Base-by-base conservation (phyloP, 2,113 vertebrate species). In the Cyprinodon tularosa region DNA sequence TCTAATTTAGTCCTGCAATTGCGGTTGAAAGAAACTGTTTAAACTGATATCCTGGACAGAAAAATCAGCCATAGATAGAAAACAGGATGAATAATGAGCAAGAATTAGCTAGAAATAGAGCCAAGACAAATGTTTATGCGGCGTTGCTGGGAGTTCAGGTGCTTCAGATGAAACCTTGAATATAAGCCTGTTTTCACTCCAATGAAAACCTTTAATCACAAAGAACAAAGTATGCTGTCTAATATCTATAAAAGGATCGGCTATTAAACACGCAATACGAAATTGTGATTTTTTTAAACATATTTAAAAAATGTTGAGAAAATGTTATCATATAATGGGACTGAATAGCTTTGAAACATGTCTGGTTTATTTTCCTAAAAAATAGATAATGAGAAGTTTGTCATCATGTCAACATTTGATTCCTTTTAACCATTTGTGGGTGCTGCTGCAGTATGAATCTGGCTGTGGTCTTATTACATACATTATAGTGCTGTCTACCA, bases 111-210 rank as follows among this genome's bases (percentile, higher is more conserved):
- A 81, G 67, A 20, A 62, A 44, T 29, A 7, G 11, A 39, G 83
- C 87, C 83, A 88, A 82, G 68, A 83, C n/a, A 82, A 84, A 87
- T 68, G 62, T 42, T 77, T 5, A 65, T 37, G 63, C 74, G 65
- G 71, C 20, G 68, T 83, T 66, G 71, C 59, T 67, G 40, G 65
- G 66, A 66, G 66, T 78, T 82, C 69, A 90, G 76, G 76, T 87
- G 57, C 65, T 68, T 12, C 17, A 71, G 48, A 76, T 66, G 60
- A 36, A 47, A 47, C 42, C 3, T 59, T 47, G 4, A 22, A 76
- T 40, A 45, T 3, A 66, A 39, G 53, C 77, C 77, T 82, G 83
- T 70, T 78, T 71, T 48, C 67, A 59, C 17, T 88, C 48, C 85
- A 22, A 4, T 68, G n/a, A 68, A 53, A 72, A 69, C 1, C 2